Base-by-base conservation (phyloP, 2,797 vertebrate species). In the Galago senegalensis region DNA sequence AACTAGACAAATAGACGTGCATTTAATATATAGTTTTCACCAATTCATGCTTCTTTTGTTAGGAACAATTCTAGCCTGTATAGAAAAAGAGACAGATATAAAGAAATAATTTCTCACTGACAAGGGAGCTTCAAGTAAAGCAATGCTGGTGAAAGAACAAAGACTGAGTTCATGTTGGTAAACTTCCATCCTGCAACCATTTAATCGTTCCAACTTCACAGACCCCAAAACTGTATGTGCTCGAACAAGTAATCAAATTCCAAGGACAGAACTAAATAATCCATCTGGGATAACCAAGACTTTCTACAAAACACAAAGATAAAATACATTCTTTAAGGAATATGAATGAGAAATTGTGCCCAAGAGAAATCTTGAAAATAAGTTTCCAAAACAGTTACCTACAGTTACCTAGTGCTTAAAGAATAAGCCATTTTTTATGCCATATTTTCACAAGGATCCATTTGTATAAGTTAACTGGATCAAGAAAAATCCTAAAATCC, bases 1-100 rank as follows among this genome's bases (percentile, higher is more conserved):
- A 99, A 99, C 99, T 98, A 99, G 99, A 99, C 99, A 99, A 99
- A 99, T 99, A 99, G 99, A 98, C 99, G 97, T 99, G 98, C 98
- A 98, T 99, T 99, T 98, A 99, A 98, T 98, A 98, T 99, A 98
- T 98, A 98, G 98, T 98, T 98, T 98, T 98, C 98, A 98, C 96
- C 93, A 1, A 98, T 98, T 98, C 98, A 97, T 98, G 98, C 97
- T 98, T 87, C 98, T 98, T 98, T 99, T 98, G 99, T 99, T 98
- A 95, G 94, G 97, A 98, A 98, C 98, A 98, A 99, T 98, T 98
- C 98, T 69, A 79, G 98, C 97, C 98, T 98, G 98, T 98, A 98
- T 98, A 96, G 97, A 97, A 98, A 96, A 98, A 98, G 97, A 98
- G 98, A 97, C 97, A 94, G 97, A 98, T 98, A 98, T 98, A 98